Base-by-base conservation (phyloP, 2,797 vertebrate genomes). In the Pseudochirops cupreus region DNA sequence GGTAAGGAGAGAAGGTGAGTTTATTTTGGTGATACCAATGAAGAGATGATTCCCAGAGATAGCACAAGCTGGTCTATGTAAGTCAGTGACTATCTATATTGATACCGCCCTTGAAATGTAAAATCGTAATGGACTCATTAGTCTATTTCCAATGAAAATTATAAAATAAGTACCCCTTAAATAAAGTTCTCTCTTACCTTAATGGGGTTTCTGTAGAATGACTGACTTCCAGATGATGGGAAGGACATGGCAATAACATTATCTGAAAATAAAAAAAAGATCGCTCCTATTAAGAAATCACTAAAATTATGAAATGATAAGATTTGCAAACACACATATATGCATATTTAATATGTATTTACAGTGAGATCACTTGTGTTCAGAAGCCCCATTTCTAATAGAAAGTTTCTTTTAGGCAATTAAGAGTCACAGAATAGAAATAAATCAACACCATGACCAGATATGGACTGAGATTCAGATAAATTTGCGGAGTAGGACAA, bases 191-290 rank as follows among this genome's bases (percentile, higher is more conserved):
- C 9, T 0, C 97, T 97, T 98, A 99, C 99, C 98, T 96, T 96
- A 96, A 99, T 99, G 3, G 99, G 99, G 98, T 99, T 99, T 97
- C 99, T 99, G 82, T 99, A 99, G 97, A 99, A 99, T 26, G 99
- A 99, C 93, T 99, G 99, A 95, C 99, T 99, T 97, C 99, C 99
- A 96, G 99, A 99, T 56, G 99, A 99, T 11, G 99, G 99, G 97
- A 99, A 99, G 3, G 99, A 99, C 99, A 99, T 99, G 59, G 99
- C 99, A 97, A 99, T 99, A 97, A 99, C 99, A 54, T 99, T 99
- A 90, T 99, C 99, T 99, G 97, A 90, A 96, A 97, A 96, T 59
- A 55, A 98, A 94, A 57, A 98, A 92, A 11, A 87, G 82, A 93
- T 90, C 52, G 57, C 89, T 6, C n/a, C 13, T 56, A 89, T 93